These are phyloP conservation scores for Leiothrix lutea DNA, from an alignment of 2,113 vertebrate genomes.

Conservation along the genomic window DNA sequence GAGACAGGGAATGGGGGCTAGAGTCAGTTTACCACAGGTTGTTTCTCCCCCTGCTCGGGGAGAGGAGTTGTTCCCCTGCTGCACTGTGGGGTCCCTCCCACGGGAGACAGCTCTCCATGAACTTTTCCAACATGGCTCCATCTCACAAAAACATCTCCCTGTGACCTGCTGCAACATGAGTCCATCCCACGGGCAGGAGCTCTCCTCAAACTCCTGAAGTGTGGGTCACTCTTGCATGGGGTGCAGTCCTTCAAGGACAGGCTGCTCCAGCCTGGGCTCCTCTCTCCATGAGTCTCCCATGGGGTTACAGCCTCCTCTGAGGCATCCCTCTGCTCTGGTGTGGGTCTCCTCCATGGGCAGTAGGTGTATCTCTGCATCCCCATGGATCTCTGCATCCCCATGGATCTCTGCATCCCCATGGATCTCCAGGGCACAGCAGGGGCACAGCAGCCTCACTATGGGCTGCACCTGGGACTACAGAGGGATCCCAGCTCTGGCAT, in stretches of 20 bases:
- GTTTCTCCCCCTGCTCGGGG: not conserved
- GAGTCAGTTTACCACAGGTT: not conserved
- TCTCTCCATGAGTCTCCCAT: rapidly evolving
- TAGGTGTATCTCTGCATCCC: not conserved
- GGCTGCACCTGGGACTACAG: not conserved
- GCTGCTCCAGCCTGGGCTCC: not conserved
- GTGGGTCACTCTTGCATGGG: not conserved
- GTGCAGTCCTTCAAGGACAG: not conserved
- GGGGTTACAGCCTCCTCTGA: not conserved
- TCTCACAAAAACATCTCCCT: not conserved
- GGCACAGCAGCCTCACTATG: not conserved
- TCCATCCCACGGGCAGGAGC: not conserved
- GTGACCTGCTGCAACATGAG: rapidly evolving
- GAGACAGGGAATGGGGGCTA: not conserved
- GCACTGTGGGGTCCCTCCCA: not conserved
- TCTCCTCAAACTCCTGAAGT: not conserved
- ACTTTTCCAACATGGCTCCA: not conserved
- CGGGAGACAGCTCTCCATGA: not conserved
- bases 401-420: not conserved
- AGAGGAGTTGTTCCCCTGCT: not conserved
- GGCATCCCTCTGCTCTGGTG: not conserved
- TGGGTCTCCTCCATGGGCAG: not conserved
- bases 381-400: not conserved
- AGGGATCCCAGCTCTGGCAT: rapidly evolving
- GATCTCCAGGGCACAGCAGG: not conserved